phyloP scores from a whole-genome alignment of 2,888 invertebrate genomes.

The Penaeus monodon region DNA sequence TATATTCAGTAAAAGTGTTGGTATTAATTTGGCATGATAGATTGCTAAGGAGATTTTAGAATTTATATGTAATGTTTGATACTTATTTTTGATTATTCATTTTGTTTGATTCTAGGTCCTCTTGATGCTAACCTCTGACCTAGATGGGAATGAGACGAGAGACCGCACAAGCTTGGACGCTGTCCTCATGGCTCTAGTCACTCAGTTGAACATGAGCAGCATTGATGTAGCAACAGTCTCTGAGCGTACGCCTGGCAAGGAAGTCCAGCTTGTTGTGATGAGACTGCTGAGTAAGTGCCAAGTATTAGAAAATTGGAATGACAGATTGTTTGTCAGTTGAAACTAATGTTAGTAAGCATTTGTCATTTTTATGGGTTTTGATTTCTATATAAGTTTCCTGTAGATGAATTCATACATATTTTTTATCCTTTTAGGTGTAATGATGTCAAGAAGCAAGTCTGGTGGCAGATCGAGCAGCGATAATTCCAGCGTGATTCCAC shows the following conservation, averaged over 20 bases:
- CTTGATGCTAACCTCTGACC: slow-evolving; percentile 88
- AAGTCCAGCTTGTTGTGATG: slow-evolving; percentile 90
- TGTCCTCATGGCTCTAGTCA: slow-evolving; percentile 80
- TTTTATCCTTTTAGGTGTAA: slow-evolving; percentile 74
- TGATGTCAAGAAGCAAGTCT: slow-evolving; percentile 82
- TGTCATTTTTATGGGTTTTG: not conserved
- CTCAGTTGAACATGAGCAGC: slow-evolving; percentile 69
- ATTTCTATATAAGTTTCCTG: not conserved
- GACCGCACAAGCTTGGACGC: slow-evolving; percentile 84
- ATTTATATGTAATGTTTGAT: slow-evolving; percentile 3
- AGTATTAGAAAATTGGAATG: not conserved
- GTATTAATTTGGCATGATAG: no score
- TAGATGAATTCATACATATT: not conserved
- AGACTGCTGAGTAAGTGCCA: slow-evolving; percentile 82
- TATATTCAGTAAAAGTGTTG: no score
- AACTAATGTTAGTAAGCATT: not conserved
- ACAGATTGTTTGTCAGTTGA: not conserved
- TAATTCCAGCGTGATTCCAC: slow-evolving; percentile 75
- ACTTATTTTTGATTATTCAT: slow-evolving; percentile 37
- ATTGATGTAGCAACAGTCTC: slow-evolving; percentile 67
- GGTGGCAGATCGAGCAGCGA: slow-evolving; percentile 52
- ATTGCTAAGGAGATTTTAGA: not conserved
- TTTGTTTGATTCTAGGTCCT: slow-evolving; percentile 76
- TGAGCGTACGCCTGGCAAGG: slow-evolving; percentile 81
- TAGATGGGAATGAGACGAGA: slow-evolving; percentile 86